These are phyloP conservation scores for Leptodactylus fuscus DNA, from an alignment of 2,113 vertebrate species.

Conservation along the genomic window DNA sequence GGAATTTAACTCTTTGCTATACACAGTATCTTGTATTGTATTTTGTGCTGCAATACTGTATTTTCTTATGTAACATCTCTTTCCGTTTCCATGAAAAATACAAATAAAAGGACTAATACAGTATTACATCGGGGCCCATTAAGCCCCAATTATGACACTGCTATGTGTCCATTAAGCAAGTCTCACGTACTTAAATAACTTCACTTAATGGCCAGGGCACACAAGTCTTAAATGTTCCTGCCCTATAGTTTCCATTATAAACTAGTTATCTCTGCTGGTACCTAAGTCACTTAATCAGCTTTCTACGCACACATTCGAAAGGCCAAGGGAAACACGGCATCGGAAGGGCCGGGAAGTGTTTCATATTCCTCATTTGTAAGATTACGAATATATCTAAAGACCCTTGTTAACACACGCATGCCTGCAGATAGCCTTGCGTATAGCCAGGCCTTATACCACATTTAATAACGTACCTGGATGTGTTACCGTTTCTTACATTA, in stretches of 20 bases:
- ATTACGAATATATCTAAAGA: background rate
- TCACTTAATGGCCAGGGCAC: constrained; percentile 1
- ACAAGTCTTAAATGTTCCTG: constrained; percentile 26
- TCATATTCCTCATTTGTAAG: background rate
- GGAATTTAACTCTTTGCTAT: no score
- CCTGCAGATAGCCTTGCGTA: background rate
- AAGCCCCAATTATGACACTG: background rate
- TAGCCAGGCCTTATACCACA: background rate
- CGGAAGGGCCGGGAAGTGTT: background rate
- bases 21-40: background rate
- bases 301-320: background rate
- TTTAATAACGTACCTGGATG: no score
- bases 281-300: background rate
- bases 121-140: background rate
- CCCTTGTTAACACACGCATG: background rate
- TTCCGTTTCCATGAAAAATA: background rate
- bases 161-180: constrained; percentile 8
- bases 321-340: background rate
- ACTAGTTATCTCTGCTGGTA: constrained; percentile 16
- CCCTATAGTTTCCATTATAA: constrained; percentile 19
- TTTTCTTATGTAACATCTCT: background rate
- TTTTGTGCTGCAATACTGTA: background rate
- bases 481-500: no score
- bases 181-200: constrained; percentile 14
- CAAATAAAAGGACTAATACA: background rate